Percentiles rank a stretch among this genome's conserved stretches.
Conservation (phyloP, 2,113 vertebrate genomes). For the Connochaetes taurinus region DNA sequence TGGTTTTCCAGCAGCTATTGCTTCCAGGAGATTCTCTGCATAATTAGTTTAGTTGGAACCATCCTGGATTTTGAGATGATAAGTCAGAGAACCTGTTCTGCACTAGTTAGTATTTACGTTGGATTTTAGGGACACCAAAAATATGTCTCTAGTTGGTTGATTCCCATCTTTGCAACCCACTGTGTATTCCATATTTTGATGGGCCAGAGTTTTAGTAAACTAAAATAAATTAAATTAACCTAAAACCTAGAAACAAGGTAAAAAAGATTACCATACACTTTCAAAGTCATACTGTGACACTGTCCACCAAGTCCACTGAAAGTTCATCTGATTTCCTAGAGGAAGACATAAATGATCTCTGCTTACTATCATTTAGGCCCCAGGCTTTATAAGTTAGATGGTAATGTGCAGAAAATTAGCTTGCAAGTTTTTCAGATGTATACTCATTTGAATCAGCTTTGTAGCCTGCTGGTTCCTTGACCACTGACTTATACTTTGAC, state of each 20-base stretch:
- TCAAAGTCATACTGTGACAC: background rate
- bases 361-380: background rate
- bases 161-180: background rate
- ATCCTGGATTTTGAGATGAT: background rate
- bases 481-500: background rate
- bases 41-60: background rate
- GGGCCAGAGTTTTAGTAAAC: background rate
- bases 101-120: background rate
- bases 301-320: background rate
- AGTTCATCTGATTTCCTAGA: background rate
- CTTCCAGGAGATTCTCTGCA: background rate
- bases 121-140: background rate
- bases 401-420: background rate
- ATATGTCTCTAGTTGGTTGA: background rate
- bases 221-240: background rate
- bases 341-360: background rate
- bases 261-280: background rate
- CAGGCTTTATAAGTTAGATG: background rate
- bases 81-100: background rate
- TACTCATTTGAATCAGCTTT: background rate
- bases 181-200: background rate
- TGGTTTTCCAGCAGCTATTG: background rate
- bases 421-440: background rate
- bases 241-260: background rate
- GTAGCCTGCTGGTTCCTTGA: background rate